Percentiles rank a stretch among this genome's conserved stretches.
Evolutionary conservation across 2,113 vertebrate genomes (phyloP).

Genomic region (Melanerpes formicivorus): DNA sequence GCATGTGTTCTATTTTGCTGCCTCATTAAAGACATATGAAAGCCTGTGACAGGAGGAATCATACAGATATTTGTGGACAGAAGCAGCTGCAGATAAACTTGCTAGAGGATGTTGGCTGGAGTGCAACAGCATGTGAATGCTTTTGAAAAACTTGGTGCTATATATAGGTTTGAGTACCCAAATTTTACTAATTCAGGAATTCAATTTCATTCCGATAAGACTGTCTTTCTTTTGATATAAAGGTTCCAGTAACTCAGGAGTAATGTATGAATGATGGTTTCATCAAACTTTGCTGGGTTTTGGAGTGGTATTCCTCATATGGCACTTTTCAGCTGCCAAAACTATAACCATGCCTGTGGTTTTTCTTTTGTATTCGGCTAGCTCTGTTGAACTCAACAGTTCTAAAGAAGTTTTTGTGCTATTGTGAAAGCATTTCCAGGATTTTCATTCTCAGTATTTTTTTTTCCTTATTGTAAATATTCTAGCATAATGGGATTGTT

Average conservation of each 20-base stretch:
- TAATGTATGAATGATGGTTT: neutral
- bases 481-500: neutral
- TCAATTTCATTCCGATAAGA: neutral
- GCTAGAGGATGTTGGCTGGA: neutral
- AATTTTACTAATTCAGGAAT: neutral
- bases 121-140: neutral
- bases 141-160: neutral
- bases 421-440: neutral
- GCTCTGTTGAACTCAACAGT: neutral
- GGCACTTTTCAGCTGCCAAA: neutral
- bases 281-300: neutral
- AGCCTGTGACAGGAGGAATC: neutral
- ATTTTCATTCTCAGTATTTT: neutral
- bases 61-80: neutral
- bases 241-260: neutral
- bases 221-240: neutral
- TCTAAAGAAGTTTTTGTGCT: neutral
- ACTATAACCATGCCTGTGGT: neutral
- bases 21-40: neutral
- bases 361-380: neutral
- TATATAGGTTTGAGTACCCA: neutral
- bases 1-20: neutral
- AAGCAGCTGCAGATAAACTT: constrained; percentile 15
- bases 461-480: neutral
- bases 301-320: neutral